Base-by-base conservation (phyloP, 2,888 invertebrate species). In the Tetramorium bicarinatum region DNA sequence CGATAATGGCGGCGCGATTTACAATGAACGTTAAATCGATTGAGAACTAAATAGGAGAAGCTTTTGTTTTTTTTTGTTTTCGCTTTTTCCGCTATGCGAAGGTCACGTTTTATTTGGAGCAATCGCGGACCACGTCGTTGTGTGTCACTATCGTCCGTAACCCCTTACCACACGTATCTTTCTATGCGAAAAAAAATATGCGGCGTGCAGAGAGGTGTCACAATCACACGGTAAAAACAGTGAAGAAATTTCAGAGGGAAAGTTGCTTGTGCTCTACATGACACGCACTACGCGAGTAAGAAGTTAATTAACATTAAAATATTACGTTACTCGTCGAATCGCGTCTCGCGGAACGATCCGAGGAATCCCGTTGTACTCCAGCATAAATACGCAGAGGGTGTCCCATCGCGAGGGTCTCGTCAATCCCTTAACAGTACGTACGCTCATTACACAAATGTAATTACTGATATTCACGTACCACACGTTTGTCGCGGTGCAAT, bases 391-490 rank as follows among this genome's bases (percentile, higher is more conserved):
- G 87, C 87, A 82, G 29, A 87, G 79, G 52, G 44, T 79, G 56
- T 69, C 79, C 77, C 83, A 77, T 64, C 67, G 61, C 80, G 81
- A 82, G 88, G 82, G 77, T 86, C 82, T 72, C 85, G 82, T 88
- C 82, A 77, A 83, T 69, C 80, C 79, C 56, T 85, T 86, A 86
- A 85, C 77, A 90, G 89, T 90, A 85, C 84, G 88, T 87, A 34
- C 87, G 88, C 90, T 89, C 85, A 94, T 94, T 94, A 94, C 94
- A 92, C 91, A 92, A 94, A 94, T 92, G 94, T 94, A 94, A 94
- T 93, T 93, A 94, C 93, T 93, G 86, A 87, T 93, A 90, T 93
- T 94, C 90, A 92, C 93, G 93, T 94, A 93, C 93, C 91, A 88
- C 94, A 92, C 93, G 85, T 90, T 88, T 87, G 81, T 91, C 88